Base-by-base conservation (phyloP, 2,797 vertebrate species). In the Coracias cyanogaster region DNA sequence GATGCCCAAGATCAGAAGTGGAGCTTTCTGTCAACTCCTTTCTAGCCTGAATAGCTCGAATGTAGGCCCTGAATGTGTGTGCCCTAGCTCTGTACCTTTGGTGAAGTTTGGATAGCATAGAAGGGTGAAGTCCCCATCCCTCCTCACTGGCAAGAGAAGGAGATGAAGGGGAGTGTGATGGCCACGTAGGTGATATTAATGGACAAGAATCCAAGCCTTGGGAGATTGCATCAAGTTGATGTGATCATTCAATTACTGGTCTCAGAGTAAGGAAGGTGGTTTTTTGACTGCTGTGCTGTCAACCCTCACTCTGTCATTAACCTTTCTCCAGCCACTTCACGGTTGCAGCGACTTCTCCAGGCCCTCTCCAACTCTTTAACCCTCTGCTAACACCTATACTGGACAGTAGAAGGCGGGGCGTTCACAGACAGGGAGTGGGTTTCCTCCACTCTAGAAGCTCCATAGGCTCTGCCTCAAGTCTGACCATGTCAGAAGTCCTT, bases 41-140 rank as follows among this genome's bases (percentile, higher is more conserved):
- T 60, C 37, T 17, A 51, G 29, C n/a, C 20, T 5, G 6, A 28
- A 49, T 7, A 71, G 10, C 58, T 80, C 37, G 37, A 15, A 37
- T 52, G 55, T 19, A 37, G 37, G 39, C 21, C 20, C 33, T 1
- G 0, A 26, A 41, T 3, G 13, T 10, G 20, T 4, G 0, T 9
- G 35, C 26, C 41, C 61, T 21, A 1, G 3, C 21, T 61, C 29
- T 41, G 28, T 48, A 7, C 31, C 41, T 7, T 26, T 18, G 8
- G 45, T 8, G 52, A 51, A 66, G n/a, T 45, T 31, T 39, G 67
- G 24, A 12, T 10, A 25, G 20, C 10, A 43, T 52, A 6, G 21
- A 19, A n/a, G 31, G 28, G 9, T 24, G 2, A 79, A 19, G 4
- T 57, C 31, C 41, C 18, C 25, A 7, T 31, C 3, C 48, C 16